Base-by-base conservation (phyloP, 2,888 invertebrate species). In the Cremastobaeus sp. region DNA sequence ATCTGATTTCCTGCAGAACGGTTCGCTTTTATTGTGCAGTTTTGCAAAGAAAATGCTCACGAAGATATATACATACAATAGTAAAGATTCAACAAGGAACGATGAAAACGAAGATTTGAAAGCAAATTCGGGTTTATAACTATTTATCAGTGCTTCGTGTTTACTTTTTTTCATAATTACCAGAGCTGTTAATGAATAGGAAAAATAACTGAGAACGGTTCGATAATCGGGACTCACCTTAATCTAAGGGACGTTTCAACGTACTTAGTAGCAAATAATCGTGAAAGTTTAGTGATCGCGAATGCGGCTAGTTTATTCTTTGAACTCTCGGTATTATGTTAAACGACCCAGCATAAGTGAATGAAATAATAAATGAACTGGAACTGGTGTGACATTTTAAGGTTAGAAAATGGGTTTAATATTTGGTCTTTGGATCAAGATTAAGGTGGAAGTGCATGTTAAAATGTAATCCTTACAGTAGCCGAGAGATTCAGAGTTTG, bases 401-500 rank as follows among this genome's bases (percentile, higher is more conserved):
- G 47, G 37, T 35, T 64, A 48, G 32, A 57, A 57, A 50, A 57
- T 30, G 21, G 17, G 43, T 62, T 55, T 70, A 64, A 70, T 70
- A 62, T 57, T 70, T 48, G 37, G 55, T 43, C 28, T 70, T 55
- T 54, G 43, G 34, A 48, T 62, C 11, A 20, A 18, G 43, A 64
- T 41, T 64, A 64, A 55, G 5, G 37, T 50, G 62, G 55, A 39
- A 57, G 57, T 30, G 17, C 3, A 57, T 48, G 62, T 70, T 62
- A 62, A 62, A 62, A 55, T 70, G 55, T 70, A 70, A 62, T 70
- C 62, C 70, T 62, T 35, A 55, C 62, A 41, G 18, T 70, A 62
- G 35, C 39, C 14, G 17, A 17, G 20, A 62, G 70, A 70, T 70
- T 70, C 54, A 55, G 55, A 62, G 60, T 70, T 70, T 54, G 45